A percentile compares a stretch with the other conserved stretches of the same genome.
Conservation (phyloP, 2,888 invertebrate species). For the Nomada flava region DNA sequence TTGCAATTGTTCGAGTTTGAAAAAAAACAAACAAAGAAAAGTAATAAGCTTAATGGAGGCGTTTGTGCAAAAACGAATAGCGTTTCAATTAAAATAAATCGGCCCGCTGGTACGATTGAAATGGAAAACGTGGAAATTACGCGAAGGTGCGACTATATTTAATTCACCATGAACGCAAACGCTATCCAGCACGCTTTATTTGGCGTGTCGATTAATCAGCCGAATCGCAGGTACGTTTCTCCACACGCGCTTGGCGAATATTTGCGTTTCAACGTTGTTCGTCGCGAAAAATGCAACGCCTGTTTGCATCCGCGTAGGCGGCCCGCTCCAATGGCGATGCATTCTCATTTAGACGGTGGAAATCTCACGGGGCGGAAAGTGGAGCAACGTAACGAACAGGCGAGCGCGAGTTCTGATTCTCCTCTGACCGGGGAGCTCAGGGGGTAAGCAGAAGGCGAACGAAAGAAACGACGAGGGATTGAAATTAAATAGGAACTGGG, state of each 20-base stretch:
- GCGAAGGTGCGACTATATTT: constrained; percentile 14
- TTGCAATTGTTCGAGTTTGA: neutral
- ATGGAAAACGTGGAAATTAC: constrained; percentile 12
- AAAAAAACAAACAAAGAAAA: no score
- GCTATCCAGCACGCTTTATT: constrained; percentile 26
- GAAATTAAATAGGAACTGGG: constrained; percentile 22
- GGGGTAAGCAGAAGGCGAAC: constrained; percentile 19
- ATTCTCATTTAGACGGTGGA: constrained; percentile 35
- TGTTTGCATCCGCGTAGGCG: constrained; percentile 27
- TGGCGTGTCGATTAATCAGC: constrained; percentile 43
- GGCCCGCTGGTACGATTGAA: neutral
- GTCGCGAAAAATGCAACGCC: constrained; percentile 44
- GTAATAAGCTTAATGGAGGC: no score
- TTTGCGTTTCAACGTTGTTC: constrained; percentile 47
- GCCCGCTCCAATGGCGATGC: constrained; percentile 26
- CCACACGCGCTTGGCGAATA: constrained; percentile 44
- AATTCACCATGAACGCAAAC: constrained; percentile 20
- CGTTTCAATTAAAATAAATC: neutral
- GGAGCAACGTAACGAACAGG: constrained; percentile 46
- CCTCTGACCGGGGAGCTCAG: neutral
- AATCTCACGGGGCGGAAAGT: constrained; percentile 63
- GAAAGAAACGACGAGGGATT: constrained; percentile 17
- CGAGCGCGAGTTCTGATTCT: constrained; percentile 16
- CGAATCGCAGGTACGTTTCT: constrained; percentile 15
- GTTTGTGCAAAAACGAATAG: no score